Evolutionary conservation across 2,113 vertebrate species (phyloP).

Genomic region (Macaca mulatta): DNA sequence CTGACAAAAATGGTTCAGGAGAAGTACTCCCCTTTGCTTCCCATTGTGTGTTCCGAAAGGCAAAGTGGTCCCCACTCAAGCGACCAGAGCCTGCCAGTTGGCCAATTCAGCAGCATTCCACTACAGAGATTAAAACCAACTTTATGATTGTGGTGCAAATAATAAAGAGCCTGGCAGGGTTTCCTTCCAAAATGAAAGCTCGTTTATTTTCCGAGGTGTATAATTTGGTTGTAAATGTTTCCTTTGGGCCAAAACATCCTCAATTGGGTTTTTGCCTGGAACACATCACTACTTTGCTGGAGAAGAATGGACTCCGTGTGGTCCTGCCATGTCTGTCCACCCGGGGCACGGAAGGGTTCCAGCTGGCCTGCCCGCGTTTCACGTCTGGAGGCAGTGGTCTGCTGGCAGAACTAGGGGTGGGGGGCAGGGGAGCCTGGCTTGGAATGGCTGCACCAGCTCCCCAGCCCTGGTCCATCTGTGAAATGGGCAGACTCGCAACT

Average conservation of each 20-base stretch:
- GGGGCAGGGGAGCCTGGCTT: neutral
- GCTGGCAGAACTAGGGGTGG: neutral
- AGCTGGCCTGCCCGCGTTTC: neutral
- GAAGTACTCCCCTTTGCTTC: conserved; percentile 55
- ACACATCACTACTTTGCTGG: conserved; percentile 66
- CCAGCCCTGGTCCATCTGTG: neutral
- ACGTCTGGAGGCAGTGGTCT: neutral
- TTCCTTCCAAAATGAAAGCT: conserved; percentile 78
- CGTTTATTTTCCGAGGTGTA: conserved; percentile 79
- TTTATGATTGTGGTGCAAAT: conserved; percentile 79
- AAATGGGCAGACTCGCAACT: neutral
- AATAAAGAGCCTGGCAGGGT: conserved; percentile 72
- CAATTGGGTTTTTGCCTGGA: conserved; percentile 75
- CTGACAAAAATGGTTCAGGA: conserved; percentile 51
- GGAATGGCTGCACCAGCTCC: neutral
- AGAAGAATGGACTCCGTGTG: conserved; percentile 62
- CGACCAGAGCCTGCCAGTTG: conserved; percentile 66
- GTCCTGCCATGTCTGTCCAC: neutral
- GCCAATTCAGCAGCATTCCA: conserved; percentile 69
- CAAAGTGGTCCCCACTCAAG: conserved; percentile 61
- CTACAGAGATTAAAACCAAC: conserved; percentile 77
- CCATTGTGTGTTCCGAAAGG: conserved; percentile 19
- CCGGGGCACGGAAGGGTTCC: neutral
- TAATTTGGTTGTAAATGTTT: conserved; percentile 80
- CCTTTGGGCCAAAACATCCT: conserved; percentile 76